Evolutionary conservation across 2,113 vertebrate species (phyloP).

Genomic region (Trematomus loennbergii): DNA sequence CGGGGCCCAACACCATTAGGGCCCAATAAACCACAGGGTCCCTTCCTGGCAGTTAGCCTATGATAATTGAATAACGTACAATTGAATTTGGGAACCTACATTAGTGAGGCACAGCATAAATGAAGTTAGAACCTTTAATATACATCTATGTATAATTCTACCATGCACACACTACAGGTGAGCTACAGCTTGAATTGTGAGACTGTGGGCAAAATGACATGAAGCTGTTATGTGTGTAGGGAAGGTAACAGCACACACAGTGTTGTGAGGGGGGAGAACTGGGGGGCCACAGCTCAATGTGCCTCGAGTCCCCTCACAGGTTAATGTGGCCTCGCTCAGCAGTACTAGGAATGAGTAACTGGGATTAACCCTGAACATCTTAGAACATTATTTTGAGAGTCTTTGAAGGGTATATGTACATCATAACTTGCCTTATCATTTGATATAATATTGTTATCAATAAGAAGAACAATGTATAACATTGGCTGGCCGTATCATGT

Average conservation of each 20-base stretch:
- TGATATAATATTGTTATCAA: no score
- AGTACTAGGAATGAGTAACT: neutral
- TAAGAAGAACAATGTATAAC: no score
- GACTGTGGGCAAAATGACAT: neutral
- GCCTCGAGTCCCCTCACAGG: neutral
- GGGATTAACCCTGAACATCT: neutral
- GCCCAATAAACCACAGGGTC: neutral
- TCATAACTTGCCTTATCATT: no score
- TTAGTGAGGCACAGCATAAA: neutral
- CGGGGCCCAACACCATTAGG: no score
- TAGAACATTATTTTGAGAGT: no score
- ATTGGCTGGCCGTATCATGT: neutral
- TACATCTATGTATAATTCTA: no score
- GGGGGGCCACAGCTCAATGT: neutral
- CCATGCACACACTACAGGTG: neutral
- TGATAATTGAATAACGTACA: neutral
- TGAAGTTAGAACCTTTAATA: neutral
- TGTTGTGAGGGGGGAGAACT: neutral
- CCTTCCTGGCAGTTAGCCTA: neutral
- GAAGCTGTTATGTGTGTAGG: neutral
- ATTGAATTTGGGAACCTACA: neutral
- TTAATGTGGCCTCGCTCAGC: neutral
- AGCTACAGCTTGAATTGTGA: neutral
- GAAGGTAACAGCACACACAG: neutral
- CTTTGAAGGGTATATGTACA: no score